A percentile compares a stretch with the other conserved stretches of the same genome.
Evolutionary conservation across 2,888 invertebrate species (phyloP).

Genomic region (Leptinotarsa tumamoca): DNA sequence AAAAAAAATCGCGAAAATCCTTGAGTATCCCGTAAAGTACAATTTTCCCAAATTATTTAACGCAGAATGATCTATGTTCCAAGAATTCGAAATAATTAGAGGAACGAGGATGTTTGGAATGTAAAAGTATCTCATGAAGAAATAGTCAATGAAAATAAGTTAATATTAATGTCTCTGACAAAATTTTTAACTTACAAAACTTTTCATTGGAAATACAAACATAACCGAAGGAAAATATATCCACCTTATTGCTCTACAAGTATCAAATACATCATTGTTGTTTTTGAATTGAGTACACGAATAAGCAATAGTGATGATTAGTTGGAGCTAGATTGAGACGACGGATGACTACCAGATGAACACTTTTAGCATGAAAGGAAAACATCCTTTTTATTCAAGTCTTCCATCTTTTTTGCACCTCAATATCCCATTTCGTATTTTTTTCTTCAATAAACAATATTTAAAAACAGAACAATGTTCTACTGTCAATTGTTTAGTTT

Average conservation of each 20-base stretch:
- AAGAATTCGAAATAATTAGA: neutral
- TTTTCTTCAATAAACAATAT: constrained; percentile 64
- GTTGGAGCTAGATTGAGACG: constrained; percentile 42
- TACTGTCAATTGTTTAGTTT: constrained; percentile 62
- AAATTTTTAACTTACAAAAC: too few relatives aligned
- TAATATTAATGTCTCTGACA: too few relatives aligned
- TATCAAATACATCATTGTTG: constrained; percentile 21
- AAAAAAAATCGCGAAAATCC: too few relatives aligned
- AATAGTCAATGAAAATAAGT: neutral
- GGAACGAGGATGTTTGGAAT: neutral
- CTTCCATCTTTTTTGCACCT: constrained; percentile 53
- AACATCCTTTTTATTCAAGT: constrained; percentile 45
- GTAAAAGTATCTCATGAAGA: neutral
- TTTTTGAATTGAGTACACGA: constrained; percentile 28
- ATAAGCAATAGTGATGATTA: constrained; percentile 56
- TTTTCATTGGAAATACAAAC: too few relatives aligned
- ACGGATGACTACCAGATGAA: constrained; percentile 62
- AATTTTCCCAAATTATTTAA: too few relatives aligned
- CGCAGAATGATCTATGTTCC: neutral
- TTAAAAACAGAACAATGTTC: constrained; percentile 67
- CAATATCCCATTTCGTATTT: constrained; percentile 57
- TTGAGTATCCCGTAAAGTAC: too few relatives aligned
- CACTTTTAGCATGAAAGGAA: constrained; percentile 61
- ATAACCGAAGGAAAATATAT: too few relatives aligned
- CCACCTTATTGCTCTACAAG: neutral